Conservation (phyloP, 2,113 vertebrate genomes). For the Neolamprologus toae region DNA sequence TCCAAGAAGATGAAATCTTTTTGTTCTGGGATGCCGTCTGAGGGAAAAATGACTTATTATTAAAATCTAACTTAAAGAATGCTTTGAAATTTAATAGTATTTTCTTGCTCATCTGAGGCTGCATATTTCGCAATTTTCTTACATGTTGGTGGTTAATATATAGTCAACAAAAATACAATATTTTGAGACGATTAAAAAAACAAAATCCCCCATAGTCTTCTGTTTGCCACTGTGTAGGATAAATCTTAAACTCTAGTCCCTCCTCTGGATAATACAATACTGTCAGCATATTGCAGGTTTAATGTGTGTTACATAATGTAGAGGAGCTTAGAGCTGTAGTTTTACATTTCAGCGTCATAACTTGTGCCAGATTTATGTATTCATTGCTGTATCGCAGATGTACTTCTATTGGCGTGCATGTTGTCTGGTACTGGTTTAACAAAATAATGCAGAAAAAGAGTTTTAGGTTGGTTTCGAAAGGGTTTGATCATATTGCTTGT, state of each 20-base stretch:
- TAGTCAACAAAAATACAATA: neutral
- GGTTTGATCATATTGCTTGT: neutral
- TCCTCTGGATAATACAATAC: neutral
- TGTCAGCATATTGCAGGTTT: neutral
- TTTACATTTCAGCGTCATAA: neutral
- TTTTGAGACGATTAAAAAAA: neutral
- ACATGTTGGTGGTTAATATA: neutral
- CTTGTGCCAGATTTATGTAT: neutral
- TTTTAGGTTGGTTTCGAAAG: neutral
- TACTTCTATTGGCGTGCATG: neutral
- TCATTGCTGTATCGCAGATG: neutral
- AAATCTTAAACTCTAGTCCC: neutral
- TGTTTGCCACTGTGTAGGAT: neutral
- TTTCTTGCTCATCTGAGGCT: neutral
- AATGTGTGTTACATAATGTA: neutral
- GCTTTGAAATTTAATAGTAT: neutral
- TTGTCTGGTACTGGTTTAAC: neutral
- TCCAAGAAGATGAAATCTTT: neutral
- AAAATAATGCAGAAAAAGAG: neutral
- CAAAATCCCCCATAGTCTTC: neutral
- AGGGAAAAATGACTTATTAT: neutral
- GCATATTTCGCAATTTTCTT: fast-evolving
- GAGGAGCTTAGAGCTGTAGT: neutral
- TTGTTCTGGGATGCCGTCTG: neutral
- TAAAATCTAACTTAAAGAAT: neutral